Conservation (phyloP, 2,888 invertebrate species). For the Plagodis pulveraria region DNA sequence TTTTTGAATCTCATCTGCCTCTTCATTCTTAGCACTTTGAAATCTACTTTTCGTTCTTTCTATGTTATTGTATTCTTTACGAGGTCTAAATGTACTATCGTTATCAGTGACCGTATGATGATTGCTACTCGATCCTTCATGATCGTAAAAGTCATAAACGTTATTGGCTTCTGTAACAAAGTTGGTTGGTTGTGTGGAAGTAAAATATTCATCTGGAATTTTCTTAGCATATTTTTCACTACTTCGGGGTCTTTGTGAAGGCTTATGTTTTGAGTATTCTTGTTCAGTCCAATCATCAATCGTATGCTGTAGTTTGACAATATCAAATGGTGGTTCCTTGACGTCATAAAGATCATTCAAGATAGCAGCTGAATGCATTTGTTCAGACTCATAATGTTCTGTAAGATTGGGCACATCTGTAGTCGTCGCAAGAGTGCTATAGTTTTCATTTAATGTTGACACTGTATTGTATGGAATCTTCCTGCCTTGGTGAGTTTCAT, state of each 20-base stretch:
- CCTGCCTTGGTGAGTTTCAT: slow-evolving; percentile 73
- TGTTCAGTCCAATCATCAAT: slow-evolving; percentile 94
- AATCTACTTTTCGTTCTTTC: slow-evolving; percentile 60
- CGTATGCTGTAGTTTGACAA: slow-evolving; percentile 90
- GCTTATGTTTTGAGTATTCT: slow-evolving; percentile 86
- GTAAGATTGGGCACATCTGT: slow-evolving; percentile 57
- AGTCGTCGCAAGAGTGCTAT: slow-evolving; percentile 49
- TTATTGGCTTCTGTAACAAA: slow-evolving; percentile 61
- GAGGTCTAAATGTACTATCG: slow-evolving; percentile 49
- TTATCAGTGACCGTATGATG: slow-evolving; percentile 68
- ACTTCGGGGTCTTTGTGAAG: slow-evolving; percentile 79
- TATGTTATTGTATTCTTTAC: slow-evolving; percentile 68
- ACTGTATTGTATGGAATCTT: slow-evolving; percentile 76
- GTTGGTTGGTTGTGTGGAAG: slow-evolving; percentile 82
- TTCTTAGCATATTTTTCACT: slow-evolving; percentile 88
- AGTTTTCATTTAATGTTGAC: slow-evolving; percentile 52
- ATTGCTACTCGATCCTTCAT: slow-evolving; percentile 77
- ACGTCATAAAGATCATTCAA: slow-evolving; percentile 72
- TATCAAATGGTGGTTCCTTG: slow-evolving; percentile 87
- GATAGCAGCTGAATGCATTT: slow-evolving; percentile 67
- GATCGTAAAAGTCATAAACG: slow-evolving; percentile 73
- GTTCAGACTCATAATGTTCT: slow-evolving; percentile 82
- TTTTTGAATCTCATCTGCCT: slow-evolving; percentile 58
- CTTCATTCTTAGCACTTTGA: slow-evolving; percentile 56
- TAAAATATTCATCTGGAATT: slow-evolving; percentile 91